Conservation (phyloP, 2,888 invertebrate genomes). For the Drosophila bunnanda region DNA sequence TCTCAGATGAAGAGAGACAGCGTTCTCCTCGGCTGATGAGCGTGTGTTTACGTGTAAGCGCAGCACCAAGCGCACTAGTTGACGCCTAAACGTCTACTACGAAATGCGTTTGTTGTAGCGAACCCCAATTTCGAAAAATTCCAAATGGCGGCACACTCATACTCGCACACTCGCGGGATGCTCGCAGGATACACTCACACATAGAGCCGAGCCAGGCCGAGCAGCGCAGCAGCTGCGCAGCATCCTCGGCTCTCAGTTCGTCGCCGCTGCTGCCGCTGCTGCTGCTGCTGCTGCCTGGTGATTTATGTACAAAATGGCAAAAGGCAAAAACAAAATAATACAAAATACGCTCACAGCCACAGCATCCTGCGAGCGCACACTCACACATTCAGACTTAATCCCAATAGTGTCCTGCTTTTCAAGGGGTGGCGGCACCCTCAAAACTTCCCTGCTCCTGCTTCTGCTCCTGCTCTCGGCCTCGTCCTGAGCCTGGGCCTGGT, state of each 20-base stretch:
- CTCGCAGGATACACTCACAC: conserved; percentile 21
- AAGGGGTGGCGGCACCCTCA: conserved; percentile 56
- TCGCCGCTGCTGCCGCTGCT: conserved; percentile 31
- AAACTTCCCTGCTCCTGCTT: conserved; percentile 18
- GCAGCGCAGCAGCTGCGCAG: conserved; percentile 59
- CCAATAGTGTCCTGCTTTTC: conserved; percentile 70
- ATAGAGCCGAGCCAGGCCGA: conserved; percentile 35
- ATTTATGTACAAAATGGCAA: conserved; percentile 78
- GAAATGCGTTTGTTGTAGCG: conserved; percentile 85
- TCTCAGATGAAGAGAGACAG: conserved; percentile 16
- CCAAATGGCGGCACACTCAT: conserved; percentile 81
- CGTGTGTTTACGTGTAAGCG: conserved; percentile 82
- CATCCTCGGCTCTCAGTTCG: conserved; percentile 46
- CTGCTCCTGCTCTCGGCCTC: conserved; percentile 21
- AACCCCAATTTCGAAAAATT: conserved; percentile 85
- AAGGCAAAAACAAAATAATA: conserved; percentile 66
- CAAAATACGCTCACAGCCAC: conserved; percentile 49
- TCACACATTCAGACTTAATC: conserved; percentile 61
- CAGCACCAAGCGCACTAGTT: conserved; percentile 86
- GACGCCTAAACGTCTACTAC: conserved; percentile 86
- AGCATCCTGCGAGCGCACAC: conserved; percentile 28
- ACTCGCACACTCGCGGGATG: conserved; percentile 35
- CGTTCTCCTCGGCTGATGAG: conserved; percentile 52
- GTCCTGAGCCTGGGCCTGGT: conserved; percentile 17
- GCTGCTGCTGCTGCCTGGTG: conserved; percentile 62